Evolutionary conservation across 1,140 invertebrate genomes (phyloP).

Genomic region (Drosophila rufa): DNA sequence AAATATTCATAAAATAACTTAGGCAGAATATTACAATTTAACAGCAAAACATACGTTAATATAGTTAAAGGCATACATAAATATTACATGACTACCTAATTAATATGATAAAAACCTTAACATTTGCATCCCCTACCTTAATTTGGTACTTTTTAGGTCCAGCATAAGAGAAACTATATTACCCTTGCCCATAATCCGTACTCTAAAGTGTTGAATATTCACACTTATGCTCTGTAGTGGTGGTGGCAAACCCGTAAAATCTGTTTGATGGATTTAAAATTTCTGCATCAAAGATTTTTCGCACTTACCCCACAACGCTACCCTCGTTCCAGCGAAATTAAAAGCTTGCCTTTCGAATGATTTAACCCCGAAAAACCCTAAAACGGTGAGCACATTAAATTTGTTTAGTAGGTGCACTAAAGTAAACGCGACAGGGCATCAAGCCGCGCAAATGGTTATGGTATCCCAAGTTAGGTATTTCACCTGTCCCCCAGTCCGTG

Average conservation of each 20-base stretch:
- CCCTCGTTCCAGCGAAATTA: conserved; percentile 14
- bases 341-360: conserved; percentile 18
- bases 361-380: conserved; percentile 25
- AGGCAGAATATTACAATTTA: no score
- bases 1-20: no score
- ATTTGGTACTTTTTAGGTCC: no score
- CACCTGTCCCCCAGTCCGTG: conserved; percentile 1
- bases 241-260: background rate
- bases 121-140: background rate
- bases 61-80: background rate
- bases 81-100: no score
- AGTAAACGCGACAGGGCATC: conserved; percentile 55
- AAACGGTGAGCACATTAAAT: conserved; percentile 61
- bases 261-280: conserved; percentile 39
- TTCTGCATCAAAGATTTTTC: conserved; percentile 45
- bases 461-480: conserved; percentile 6
- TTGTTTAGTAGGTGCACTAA: conserved; percentile 76
- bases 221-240: background rate
- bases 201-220: conserved; percentile 1
- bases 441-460: conserved; percentile 53
- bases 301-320: conserved; percentile 1
- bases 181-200: background rate
- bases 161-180: background rate
- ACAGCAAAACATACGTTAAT: no score
- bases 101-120: background rate